A percentile compares a stretch with the other conserved stretches of the same genome.
phyloP scores from a whole-genome alignment of 2,888 invertebrate genomes.

The Oscheius onirici region DNA sequence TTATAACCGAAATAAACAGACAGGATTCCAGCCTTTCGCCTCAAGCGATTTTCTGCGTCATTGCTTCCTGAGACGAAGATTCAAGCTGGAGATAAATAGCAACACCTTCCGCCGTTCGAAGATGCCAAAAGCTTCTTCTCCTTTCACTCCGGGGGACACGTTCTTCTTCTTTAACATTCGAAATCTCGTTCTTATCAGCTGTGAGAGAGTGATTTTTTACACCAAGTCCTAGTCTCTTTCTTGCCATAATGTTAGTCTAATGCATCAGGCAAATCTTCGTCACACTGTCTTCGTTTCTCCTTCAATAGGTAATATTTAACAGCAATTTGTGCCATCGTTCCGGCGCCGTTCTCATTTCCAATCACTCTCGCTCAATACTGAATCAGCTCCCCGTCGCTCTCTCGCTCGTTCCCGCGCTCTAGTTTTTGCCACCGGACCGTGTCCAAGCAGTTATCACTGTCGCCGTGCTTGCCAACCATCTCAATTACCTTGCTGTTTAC shows the following conservation, averaged over 20 bases:
- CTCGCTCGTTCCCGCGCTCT: background rate
- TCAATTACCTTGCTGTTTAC: background rate
- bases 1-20: no score
- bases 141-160: conserved; percentile 5
- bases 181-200: background rate
- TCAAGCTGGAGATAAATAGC: conserved; percentile 9
- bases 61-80: background rate
- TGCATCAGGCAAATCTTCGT: background rate
- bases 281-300: background rate
- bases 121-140: background rate
- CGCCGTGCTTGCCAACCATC: background rate
- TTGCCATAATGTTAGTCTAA: background rate
- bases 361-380: background rate
- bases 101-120: conserved; percentile 19
- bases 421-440: background rate
- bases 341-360: background rate
- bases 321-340: background rate
- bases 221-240: background rate
- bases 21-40: background rate
- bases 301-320: background rate
- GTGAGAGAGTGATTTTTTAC: background rate
- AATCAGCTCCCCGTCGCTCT: background rate
- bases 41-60: background rate
- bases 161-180: background rate
- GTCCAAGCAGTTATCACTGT: background rate